Conservation (phyloP, 2,113 vertebrate species). For the Indri indri region DNA sequence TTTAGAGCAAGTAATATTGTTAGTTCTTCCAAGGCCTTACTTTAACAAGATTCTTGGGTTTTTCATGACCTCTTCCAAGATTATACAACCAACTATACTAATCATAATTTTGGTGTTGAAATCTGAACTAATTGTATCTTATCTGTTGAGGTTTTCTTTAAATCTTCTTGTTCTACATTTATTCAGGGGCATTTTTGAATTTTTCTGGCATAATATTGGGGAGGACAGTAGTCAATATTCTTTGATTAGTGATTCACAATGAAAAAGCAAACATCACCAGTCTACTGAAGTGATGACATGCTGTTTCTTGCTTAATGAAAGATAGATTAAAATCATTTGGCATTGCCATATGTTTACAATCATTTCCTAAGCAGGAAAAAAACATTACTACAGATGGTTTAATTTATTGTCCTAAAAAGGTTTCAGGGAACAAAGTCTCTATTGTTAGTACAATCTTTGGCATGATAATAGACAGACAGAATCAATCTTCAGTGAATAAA, state of each 20-base stretch:
- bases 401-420: conserved; percentile 49
- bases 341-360: conserved; percentile 74
- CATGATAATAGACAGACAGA: conserved; percentile 12
- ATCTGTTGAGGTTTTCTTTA: neutral
- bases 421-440: conserved; percentile 49
- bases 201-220: neutral
- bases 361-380: conserved; percentile 65
- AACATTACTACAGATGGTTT: conserved; percentile 63
- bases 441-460: neutral
- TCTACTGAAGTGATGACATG: conserved; percentile 52
- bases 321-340: conserved; percentile 69
- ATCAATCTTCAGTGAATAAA: neutral
- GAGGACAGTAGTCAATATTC: neutral
- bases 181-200: neutral
- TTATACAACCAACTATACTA: neutral
- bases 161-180: neutral
- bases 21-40: neutral
- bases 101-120: neutral
- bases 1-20: neutral
- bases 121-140: neutral
- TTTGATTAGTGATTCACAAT: conserved; percentile 44
- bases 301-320: conserved; percentile 67
- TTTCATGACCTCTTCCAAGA: neutral
- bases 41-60: neutral
- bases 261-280: conserved; percentile 54